These are phyloP conservation scores for Argyresthia albistria DNA, from an alignment of 2,888 invertebrate genomes.

Conservation along the genomic window DNA sequence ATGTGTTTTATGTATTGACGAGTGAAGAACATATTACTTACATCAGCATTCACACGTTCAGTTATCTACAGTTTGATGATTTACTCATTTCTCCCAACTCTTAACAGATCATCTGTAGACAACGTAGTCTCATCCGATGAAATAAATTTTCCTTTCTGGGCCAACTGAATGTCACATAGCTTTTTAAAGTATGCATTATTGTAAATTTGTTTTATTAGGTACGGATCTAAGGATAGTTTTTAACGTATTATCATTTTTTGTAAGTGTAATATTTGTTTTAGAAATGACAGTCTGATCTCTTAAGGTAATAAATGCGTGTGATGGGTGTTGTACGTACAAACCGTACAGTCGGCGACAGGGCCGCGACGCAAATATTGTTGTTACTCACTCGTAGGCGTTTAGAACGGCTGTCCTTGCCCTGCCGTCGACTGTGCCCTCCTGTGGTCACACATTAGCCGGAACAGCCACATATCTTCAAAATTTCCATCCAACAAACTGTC, in stretches of 20 bases:
- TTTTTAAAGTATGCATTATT: conserved; percentile 29
- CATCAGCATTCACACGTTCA: too few relatives aligned
- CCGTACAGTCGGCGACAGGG: neutral
- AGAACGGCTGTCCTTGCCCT: neutral
- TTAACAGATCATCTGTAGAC: too few relatives aligned
- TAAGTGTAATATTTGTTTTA: conserved; percentile 62
- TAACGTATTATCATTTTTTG: conserved; percentile 54
- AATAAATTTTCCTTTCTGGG: neutral
- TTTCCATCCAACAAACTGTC: neutral
- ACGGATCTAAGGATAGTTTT: conserved; percentile 65
- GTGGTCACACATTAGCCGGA: neutral
- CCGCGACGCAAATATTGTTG: neutral
- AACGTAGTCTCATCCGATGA: neutral
- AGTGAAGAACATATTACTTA: too few relatives aligned
- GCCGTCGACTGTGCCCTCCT: neutral
- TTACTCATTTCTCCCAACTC: too few relatives aligned
- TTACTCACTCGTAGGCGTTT: neutral
- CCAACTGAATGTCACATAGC: neutral
- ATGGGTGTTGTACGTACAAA: conserved; percentile 17
- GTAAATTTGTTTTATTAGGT: conserved; percentile 51
- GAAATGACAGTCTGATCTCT: conserved; percentile 69
- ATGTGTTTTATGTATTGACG: too few relatives aligned
- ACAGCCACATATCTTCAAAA: neutral
- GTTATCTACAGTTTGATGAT: too few relatives aligned
- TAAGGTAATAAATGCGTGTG: conserved; percentile 49